phyloP scores from a whole-genome alignment of 2,797 vertebrate species.

The Bryconaethiops microstoma region DNA sequence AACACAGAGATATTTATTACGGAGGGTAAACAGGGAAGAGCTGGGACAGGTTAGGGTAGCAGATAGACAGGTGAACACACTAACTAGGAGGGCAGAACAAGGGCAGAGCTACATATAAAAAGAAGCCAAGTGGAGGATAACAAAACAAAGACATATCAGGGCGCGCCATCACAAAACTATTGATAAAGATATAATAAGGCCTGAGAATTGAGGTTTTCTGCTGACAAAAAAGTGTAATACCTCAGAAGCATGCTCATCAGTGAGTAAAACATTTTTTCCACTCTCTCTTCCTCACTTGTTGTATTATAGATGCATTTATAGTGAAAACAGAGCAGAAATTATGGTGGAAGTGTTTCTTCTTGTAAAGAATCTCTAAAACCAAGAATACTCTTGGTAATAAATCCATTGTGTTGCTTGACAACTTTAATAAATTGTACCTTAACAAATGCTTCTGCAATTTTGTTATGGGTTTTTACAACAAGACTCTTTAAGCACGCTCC shows the following conservation, averaged over 20 bases:
- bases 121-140: no score
- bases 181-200: neutral
- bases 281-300: neutral
- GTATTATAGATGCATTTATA: neutral
- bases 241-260: neutral
- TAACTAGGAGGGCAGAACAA: no score
- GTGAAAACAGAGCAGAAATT: no score
- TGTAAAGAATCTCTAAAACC: neutral
- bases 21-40: no score
- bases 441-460: conserved; percentile 22
- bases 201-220: neutral
- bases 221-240: neutral
- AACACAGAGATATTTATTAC: no score
- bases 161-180: no score
- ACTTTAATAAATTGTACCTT: conserved; percentile 3
- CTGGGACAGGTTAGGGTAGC: no score
- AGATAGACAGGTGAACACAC: no score
- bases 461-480: conserved; percentile 20
- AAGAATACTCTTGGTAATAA: neutral
- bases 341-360: neutral
- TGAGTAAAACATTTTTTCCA: neutral
- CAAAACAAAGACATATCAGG: no score
- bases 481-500: conserved; percentile 20
- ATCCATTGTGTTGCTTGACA: neutral
- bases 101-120: no score